Conservation (phyloP, 2,888 invertebrate species). For the Noctuana brunneofusca region DNA sequence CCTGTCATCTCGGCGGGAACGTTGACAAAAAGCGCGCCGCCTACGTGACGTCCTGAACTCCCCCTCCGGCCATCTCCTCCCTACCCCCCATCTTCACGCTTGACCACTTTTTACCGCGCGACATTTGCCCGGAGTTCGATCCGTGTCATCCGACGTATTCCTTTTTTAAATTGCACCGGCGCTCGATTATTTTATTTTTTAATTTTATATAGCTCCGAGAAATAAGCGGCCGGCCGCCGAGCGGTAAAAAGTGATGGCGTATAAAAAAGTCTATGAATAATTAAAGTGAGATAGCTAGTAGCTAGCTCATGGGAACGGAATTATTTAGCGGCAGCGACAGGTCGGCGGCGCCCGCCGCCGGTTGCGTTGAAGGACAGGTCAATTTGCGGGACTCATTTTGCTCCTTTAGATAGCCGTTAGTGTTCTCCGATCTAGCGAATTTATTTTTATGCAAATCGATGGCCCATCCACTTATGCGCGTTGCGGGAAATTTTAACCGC, state of each 20-base stretch:
- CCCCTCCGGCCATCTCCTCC: conserved; percentile 34
- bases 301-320: conserved; percentile 82
- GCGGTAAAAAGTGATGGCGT: conserved; percentile 77
- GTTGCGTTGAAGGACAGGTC: conserved; percentile 76
- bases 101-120: conserved; percentile 82
- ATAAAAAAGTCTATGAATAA: conserved; percentile 83
- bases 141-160: conserved; percentile 83
- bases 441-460: conserved; percentile 59
- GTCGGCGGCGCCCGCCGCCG: conserved; percentile 64
- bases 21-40: conserved; percentile 82
- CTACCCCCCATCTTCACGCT: conserved; percentile 52
- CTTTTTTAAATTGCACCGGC: conserved; percentile 80
- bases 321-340: conserved; percentile 74
- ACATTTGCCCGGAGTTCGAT: conserved; percentile 84
- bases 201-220: conserved; percentile 77
- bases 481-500: conserved; percentile 46
- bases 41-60: conserved; percentile 79
- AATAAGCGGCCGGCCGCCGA: conserved; percentile 61
- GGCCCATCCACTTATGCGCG: conserved; percentile 42
- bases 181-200: conserved; percentile 77
- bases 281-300: conserved; percentile 81
- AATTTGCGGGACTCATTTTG: conserved; percentile 75
- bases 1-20: conserved; percentile 83
- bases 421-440: conserved; percentile 28
- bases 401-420: conserved; percentile 60